Evolutionary conservation across 2,888 invertebrate genomes (phyloP).

Genomic region (Cistogaster globosa): DNA sequence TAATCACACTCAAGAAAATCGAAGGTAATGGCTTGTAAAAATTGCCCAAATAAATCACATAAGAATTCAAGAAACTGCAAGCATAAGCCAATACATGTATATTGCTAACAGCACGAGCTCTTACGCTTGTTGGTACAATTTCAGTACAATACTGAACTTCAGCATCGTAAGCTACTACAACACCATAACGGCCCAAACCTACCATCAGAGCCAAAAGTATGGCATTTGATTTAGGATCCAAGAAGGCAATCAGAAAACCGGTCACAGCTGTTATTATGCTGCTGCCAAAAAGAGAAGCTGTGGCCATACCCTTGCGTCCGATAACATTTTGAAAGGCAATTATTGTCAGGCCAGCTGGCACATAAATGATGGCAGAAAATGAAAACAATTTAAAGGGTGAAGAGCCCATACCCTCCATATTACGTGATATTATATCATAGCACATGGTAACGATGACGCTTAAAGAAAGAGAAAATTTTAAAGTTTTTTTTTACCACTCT

Average conservation of each 20-base stretch:
- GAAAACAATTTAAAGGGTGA: constrained; percentile 85
- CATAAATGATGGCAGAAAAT: constrained; percentile 84
- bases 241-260: constrained; percentile 82
- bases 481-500: no score
- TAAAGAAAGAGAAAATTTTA: not conserved
- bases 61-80: constrained; percentile 85
- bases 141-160: constrained; percentile 87
- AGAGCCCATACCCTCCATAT: constrained; percentile 84
- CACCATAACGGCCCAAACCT: constrained; percentile 84
- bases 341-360: constrained; percentile 83
- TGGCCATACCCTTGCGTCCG: constrained; percentile 85
- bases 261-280: constrained; percentile 84
- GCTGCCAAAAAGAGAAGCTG: constrained; percentile 84
- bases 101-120: constrained; percentile 86
- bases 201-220: constrained; percentile 83
- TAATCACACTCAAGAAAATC: constrained; percentile 84
- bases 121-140: constrained; percentile 85
- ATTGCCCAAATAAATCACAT: constrained; percentile 84
- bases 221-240: constrained; percentile 79
- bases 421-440: constrained; percentile 85
- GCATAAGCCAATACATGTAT: constrained; percentile 86
- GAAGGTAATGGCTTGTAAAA: constrained; percentile 84
- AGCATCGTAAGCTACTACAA: constrained; percentile 86
- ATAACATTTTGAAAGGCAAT: constrained; percentile 81
- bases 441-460: constrained; percentile 85